These are phyloP conservation scores for Tetanocera ferruginea DNA, from an alignment of 2,888 invertebrate genomes.

Conservation along the genomic window DNA sequence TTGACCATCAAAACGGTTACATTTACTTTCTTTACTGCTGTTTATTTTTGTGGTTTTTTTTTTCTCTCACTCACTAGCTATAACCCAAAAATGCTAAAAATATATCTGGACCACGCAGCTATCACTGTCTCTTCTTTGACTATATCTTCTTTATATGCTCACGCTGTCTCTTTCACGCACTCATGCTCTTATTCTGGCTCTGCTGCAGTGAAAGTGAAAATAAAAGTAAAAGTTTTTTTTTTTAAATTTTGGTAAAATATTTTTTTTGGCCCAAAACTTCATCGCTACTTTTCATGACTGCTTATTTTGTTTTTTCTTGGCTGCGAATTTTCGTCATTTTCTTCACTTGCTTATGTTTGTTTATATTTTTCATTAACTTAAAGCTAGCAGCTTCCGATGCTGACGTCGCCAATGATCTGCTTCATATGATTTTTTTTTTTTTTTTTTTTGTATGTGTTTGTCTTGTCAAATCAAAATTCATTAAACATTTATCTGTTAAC, in stretches of 20 bases:
- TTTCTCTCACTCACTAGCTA: background rate
- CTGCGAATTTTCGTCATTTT: background rate
- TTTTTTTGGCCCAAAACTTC: constrained; percentile 4
- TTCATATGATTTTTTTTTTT: background rate
- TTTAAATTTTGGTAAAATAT: constrained; percentile 6
- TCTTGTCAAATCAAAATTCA: background rate
- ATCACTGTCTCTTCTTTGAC: background rate
- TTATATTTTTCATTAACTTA: background rate
- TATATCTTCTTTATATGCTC: background rate
- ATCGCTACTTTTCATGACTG: background rate
- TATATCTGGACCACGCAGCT: constrained; percentile 39
- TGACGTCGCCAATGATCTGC: background rate
- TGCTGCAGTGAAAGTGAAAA: constrained; percentile 59
- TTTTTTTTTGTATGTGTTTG: too few species aligned
- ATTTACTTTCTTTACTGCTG: constrained; percentile 6
- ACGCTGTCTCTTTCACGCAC: constrained; percentile 17
- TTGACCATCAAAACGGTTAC: constrained; percentile 18
- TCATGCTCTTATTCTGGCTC: constrained; percentile 11
- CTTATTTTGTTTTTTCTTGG: background rate
- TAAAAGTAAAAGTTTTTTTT: constrained; percentile 11
- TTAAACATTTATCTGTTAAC: background rate
- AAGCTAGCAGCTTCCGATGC: background rate
- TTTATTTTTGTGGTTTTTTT: background rate
- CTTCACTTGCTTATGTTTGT: background rate
- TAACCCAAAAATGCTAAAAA: constrained; percentile 39